phyloP scores from a whole-genome alignment of 2,113 vertebrate species.

The Meleagris gallopavo region DNA sequence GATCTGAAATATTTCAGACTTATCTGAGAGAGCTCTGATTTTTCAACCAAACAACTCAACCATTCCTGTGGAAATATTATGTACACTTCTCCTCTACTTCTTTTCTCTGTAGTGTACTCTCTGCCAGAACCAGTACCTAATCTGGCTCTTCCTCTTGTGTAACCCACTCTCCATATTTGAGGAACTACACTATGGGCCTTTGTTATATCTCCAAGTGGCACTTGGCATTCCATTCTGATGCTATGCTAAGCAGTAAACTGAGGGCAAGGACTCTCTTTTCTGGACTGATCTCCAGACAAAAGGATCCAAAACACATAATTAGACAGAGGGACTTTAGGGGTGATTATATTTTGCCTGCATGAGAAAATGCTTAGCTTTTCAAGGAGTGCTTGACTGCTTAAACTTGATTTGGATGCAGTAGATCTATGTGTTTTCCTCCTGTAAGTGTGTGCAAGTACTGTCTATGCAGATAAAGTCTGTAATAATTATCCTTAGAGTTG shows the following conservation, averaged over 20 bases:
- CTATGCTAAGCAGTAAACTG: neutral
- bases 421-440: neutral
- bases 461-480: neutral
- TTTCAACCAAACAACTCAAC: neutral
- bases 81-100: neutral
- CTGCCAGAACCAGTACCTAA: neutral
- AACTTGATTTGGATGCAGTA: neutral
- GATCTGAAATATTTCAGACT: constrained; percentile 10
- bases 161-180: neutral
- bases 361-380: neutral
- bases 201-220: constrained; percentile 39
- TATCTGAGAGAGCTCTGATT: neutral
- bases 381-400: neutral
- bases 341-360: neutral
- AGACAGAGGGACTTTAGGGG: neutral
- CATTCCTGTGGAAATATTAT: constrained; percentile 8
- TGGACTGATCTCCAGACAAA: neutral
- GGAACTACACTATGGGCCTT: neutral
- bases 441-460: neutral
- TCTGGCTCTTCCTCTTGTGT: neutral
- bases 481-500: neutral
- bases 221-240: constrained; percentile 39
- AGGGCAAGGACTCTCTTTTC: neutral
- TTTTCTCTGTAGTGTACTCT: neutral
- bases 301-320: neutral